Conservation (phyloP, 1,140 invertebrate genomes). For the Acarapis woodi region DNA sequence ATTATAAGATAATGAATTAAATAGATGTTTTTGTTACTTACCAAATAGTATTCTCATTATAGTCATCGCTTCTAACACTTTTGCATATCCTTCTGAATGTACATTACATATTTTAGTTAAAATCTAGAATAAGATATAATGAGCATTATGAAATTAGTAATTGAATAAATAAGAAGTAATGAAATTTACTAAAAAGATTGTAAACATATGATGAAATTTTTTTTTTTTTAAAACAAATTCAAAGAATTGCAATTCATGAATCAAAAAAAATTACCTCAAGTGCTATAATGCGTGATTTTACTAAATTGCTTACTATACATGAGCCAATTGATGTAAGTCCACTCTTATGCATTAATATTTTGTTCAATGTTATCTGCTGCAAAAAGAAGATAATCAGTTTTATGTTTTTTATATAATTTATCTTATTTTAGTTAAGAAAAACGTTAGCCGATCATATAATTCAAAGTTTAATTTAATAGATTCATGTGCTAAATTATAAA, state of each 20-base stretch:
- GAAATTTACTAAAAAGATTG: neutral
- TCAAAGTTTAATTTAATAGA: too few species aligned
- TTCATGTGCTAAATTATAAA: too few species aligned
- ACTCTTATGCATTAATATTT: conserved; percentile 31
- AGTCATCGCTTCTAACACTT: conserved; percentile 62
- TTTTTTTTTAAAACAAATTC: neutral
- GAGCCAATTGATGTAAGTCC: conserved; percentile 57
- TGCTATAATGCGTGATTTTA: conserved; percentile 45
- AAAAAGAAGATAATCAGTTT: too few species aligned
- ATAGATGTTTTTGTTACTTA: too few species aligned
- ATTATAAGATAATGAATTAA: too few species aligned
- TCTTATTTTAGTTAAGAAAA: too few species aligned
- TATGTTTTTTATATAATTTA: too few species aligned
- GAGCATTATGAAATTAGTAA: neutral
- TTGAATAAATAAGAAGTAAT: neutral
- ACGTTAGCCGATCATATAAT: too few species aligned
- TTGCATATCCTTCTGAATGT: conserved; percentile 28
- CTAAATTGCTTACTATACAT: conserved; percentile 54
- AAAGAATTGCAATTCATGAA: neutral
- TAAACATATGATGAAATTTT: neutral
- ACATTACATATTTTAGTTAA: conserved; percentile 17
- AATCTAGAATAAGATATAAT: conserved; percentile 14
- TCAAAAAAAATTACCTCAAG: conserved; percentile 33
- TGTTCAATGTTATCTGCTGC: conserved; percentile 6
- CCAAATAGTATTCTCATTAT: conserved; percentile 57